These are phyloP conservation scores for Cyanoliseus patagonus DNA, from an alignment of 2,113 vertebrate species.

Conservation along the genomic window DNA sequence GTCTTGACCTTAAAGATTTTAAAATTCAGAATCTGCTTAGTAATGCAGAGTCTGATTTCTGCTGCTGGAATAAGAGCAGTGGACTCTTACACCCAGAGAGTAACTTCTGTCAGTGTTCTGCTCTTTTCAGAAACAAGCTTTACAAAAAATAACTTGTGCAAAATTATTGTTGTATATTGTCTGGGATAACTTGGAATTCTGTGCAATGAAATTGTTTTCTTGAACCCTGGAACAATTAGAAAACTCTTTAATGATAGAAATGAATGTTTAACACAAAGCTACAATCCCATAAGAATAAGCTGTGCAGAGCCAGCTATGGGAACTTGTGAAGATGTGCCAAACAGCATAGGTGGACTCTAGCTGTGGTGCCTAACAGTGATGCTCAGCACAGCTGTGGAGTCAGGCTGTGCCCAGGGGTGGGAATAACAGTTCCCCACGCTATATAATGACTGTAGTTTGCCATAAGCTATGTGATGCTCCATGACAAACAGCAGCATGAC, in stretches of 20 bases:
- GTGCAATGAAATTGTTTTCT: not conserved
- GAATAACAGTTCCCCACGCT: fast-evolving
- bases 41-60: constrained; percentile 35
- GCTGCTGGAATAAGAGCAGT: constrained; percentile 4
- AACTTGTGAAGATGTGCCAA: not conserved
- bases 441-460: not conserved
- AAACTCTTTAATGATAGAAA: not conserved
- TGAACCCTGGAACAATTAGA: not conserved
- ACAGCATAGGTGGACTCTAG: not conserved
- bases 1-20: constrained; percentile 69
- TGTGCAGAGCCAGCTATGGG: not conserved
- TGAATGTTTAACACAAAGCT: not conserved
- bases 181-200: not conserved
- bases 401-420: not conserved
- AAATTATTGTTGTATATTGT: not conserved
- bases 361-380: not conserved
- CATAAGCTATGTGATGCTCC: not conserved
- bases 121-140: not conserved
- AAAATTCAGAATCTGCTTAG: constrained; percentile 54
- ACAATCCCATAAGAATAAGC: not conserved
- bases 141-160: not conserved
- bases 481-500: fast-evolving
- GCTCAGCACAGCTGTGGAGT: fast-evolving
- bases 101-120: not conserved
- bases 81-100: not conserved